Conservation (phyloP, 2,113 vertebrate genomes). For the Pagrus major region DNA sequence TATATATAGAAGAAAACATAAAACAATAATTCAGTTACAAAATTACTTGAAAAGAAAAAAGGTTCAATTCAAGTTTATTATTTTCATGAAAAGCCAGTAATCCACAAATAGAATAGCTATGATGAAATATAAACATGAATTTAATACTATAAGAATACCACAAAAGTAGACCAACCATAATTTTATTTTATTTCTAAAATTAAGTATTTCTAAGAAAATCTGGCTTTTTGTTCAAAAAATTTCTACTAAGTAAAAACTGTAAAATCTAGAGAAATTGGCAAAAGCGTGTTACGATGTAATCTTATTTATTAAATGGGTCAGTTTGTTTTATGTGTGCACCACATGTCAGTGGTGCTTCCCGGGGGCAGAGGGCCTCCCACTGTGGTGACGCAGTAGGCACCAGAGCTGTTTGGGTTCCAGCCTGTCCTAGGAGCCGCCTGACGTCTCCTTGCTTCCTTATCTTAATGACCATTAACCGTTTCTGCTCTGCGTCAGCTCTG, state of each 20-base stretch:
- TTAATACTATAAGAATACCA: not conserved
- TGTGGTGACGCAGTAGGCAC: constrained; percentile 58
- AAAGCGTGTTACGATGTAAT: not conserved
- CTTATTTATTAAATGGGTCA: not conserved
- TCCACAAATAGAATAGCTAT: not conserved
- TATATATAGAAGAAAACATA: not conserved
- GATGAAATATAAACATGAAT: not conserved
- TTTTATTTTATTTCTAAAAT: no score
- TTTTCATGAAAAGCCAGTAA: not conserved
- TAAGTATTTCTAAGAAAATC: not conserved
- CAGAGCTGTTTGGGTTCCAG: constrained; percentile 77
- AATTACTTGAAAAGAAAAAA: no score
- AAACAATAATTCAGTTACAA: not conserved
- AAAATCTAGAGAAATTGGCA: not conserved
- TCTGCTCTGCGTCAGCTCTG: constrained; percentile 79
- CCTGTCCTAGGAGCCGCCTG: constrained; percentile 71
- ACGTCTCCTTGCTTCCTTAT: constrained; percentile 76
- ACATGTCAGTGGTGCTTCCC: constrained; percentile 1
- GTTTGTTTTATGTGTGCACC: not conserved
- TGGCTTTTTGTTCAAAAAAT: not conserved
- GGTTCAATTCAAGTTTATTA: not conserved
- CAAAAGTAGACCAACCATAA: not conserved
- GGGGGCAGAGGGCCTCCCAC: constrained; percentile 16
- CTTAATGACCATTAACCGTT: constrained; percentile 83
- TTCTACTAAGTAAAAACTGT: no score